Evolutionary conservation across 1,140 invertebrate species (phyloP).

Genomic region (Drosophila sulfurigaster): DNA sequence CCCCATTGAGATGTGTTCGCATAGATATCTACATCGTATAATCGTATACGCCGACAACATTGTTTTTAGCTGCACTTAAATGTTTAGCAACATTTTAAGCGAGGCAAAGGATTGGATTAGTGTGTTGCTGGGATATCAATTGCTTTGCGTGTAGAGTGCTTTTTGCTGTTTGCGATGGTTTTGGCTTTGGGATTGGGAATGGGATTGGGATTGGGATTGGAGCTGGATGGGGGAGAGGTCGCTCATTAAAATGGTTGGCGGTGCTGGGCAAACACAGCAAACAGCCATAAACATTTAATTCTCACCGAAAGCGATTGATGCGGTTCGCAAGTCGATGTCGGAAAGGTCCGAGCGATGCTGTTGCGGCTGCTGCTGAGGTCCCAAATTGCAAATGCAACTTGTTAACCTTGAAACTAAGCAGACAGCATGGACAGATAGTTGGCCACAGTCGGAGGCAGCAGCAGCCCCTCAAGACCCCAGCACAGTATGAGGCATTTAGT

Average conservation of each 20-base stretch:
- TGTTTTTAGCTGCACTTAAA: slow-evolving; percentile 26
- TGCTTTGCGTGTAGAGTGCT: slow-evolving; percentile 67
- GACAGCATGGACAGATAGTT: slow-evolving; percentile 51
- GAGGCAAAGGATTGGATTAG: slow-evolving; percentile 17
- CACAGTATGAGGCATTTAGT: slow-evolving; percentile 81
- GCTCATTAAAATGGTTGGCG: slow-evolving; percentile 64
- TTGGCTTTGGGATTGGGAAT: slow-evolving; percentile 15
- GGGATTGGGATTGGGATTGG: background rate
- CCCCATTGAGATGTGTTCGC: background rate
- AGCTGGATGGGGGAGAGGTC: slow-evolving; percentile 38
- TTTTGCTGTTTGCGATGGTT: slow-evolving; percentile 50
- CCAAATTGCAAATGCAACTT: slow-evolving; percentile 81
- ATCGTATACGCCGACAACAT: slow-evolving; percentile 31
- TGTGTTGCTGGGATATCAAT: slow-evolving; percentile 61
- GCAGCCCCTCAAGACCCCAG: slow-evolving; percentile 60
- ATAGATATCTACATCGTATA: background rate
- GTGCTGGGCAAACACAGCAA: slow-evolving; percentile 44
- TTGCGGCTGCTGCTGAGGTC: slow-evolving; percentile 48
- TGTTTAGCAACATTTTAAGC: slow-evolving; percentile 44
- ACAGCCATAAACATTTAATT: slow-evolving; percentile 80
- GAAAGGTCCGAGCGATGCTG: slow-evolving; percentile 32
- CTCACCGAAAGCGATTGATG: slow-evolving; percentile 79
- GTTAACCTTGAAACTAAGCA: slow-evolving; percentile 76
- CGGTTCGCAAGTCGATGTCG: slow-evolving; percentile 30
- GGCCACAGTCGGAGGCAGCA: slow-evolving; percentile 37